Conservation (phyloP, 2,888 invertebrate species). For the Sminthurinus aureus region DNA sequence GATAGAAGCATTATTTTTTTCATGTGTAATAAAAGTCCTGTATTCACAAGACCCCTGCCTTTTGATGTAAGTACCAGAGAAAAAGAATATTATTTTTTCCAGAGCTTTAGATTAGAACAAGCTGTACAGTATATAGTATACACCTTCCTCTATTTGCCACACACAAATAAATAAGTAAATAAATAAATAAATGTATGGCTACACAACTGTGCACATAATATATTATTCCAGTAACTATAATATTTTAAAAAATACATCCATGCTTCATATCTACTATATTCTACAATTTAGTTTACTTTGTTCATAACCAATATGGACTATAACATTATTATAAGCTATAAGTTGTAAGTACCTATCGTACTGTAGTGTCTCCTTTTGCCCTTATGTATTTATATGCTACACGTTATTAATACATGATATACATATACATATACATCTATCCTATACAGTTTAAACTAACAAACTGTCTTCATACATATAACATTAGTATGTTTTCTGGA, state of each 20-base stretch:
- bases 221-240: too few relatives aligned
- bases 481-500: too few relatives aligned
- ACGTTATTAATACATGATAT: too few relatives aligned
- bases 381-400: too few relatives aligned
- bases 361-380: too few relatives aligned
- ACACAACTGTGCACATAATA: neutral
- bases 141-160: neutral
- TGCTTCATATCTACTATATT: neutral
- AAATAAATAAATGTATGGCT: neutral
- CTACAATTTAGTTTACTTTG: too few relatives aligned
- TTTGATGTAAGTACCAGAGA: neutral
- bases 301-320: too few relatives aligned
- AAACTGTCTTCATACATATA: too few relatives aligned
- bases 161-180: neutral
- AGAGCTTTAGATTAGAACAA: neutral
- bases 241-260: neutral
- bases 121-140: neutral
- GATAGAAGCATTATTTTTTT: neutral
- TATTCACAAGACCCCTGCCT: neutral
- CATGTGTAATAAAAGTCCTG: neutral
- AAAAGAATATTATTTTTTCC: neutral
- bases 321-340: too few relatives aligned
- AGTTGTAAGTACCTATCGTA: too few relatives aligned
- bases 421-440: too few relatives aligned
- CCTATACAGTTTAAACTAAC: too few relatives aligned